These are phyloP conservation scores for Baryphthengus martii DNA, from an alignment of 2,113 vertebrate species.

Conservation along the genomic window DNA sequence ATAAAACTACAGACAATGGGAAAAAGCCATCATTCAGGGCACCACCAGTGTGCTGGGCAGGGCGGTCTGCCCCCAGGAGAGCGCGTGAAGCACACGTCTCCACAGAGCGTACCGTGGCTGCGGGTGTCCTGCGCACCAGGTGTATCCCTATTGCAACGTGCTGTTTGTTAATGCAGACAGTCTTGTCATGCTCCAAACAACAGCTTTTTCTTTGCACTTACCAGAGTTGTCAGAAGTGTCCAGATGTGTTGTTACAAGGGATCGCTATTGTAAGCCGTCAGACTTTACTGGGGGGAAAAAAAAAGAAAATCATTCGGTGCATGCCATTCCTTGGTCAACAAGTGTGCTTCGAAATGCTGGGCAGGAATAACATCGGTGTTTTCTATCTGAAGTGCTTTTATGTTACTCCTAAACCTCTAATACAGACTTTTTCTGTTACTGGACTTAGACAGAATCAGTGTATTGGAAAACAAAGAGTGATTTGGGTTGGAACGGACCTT, in stretches of 20 bases:
- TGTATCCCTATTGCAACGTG: neutral
- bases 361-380: neutral
- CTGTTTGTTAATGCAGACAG: neutral
- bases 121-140: neutral
- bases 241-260: neutral
- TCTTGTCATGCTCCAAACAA: neutral
- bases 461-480: neutral
- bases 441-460: neutral
- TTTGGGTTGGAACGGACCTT: neutral
- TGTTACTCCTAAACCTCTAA: neutral
- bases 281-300: neutral
- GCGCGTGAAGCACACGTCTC: neutral
- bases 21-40: fast-evolving
- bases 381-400: neutral
- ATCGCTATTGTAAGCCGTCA: neutral
- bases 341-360: neutral
- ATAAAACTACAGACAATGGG: neutral
- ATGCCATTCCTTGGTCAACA: neutral
- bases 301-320: neutral
- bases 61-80: neutral
- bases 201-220: neutral
- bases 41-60: neutral
- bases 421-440: neutral
- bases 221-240: neutral
- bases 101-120: neutral